phyloP scores from a whole-genome alignment of 2,113 vertebrate genomes.

The Steatornis caripensis region DNA sequence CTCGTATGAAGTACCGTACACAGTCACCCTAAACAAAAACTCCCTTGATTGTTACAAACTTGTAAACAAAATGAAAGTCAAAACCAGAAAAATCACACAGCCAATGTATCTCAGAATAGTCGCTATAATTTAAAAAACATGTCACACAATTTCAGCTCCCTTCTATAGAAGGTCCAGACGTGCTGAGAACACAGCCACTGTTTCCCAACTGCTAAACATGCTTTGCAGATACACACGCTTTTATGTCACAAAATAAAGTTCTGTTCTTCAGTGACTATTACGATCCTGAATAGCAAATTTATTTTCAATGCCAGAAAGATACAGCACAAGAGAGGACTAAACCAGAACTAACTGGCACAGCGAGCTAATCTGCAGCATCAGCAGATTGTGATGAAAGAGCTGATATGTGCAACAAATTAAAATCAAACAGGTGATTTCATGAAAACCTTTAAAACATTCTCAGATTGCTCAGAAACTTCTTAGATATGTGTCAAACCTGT shows the following conservation, averaged over 20 bases:
- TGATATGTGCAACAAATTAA: background rate
- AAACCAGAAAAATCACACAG: background rate
- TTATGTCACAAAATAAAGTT: background rate
- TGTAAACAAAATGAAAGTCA: background rate
- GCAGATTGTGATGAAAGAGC: background rate
- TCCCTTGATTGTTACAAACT: background rate
- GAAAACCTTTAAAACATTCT: background rate
- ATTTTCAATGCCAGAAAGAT: background rate
- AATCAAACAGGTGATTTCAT: background rate
- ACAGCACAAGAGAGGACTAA: background rate
- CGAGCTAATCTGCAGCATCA: background rate
- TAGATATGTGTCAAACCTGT: background rate
- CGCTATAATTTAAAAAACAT: background rate
- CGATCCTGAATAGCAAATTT: background rate
- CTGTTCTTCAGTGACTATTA: background rate
- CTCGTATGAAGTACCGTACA: accelerated
- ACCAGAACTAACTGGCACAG: background rate
- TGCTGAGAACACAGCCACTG: background rate
- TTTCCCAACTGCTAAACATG: background rate
- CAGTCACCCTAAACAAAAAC: background rate
- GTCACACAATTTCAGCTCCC: background rate
- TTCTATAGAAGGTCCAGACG: background rate
- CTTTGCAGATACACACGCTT: background rate
- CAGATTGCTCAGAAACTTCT: background rate
- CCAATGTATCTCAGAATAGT: background rate